A percentile compares a stretch with the other conserved stretches of the same genome.
phyloP scores from a whole-genome alignment of 2,113 vertebrate species.

The Silurus meridionalis region DNA sequence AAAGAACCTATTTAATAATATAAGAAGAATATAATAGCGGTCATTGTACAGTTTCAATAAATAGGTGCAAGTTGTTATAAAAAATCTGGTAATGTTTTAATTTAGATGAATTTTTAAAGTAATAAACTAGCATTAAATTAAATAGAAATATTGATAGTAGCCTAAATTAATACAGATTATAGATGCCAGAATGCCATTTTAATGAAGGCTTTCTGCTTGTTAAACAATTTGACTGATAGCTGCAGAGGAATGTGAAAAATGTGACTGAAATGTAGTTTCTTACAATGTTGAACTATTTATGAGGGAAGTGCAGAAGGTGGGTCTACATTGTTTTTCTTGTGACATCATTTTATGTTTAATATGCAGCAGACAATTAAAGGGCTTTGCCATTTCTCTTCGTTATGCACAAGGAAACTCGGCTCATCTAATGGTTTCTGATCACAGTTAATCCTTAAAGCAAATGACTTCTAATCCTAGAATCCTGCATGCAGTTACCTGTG shows the following conservation, averaged over 20 bases:
- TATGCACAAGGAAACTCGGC: slow-evolving; percentile 75
- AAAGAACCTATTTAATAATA: not conserved
- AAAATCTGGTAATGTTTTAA: not conserved
- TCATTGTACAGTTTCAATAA: not conserved
- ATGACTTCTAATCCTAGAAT: slow-evolving; percentile 96
- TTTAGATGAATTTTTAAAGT: not conserved
- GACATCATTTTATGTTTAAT: slow-evolving; percentile 29
- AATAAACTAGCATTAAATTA: not conserved
- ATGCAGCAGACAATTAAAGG: slow-evolving; percentile 82
- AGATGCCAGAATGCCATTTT: not conserved
- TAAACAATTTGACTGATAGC: not conserved
- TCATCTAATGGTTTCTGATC: slow-evolving; percentile 90
- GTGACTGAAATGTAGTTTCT: not conserved
- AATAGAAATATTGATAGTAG: not conserved
- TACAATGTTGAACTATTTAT: not conserved
- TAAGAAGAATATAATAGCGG: not conserved
- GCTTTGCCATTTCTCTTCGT: slow-evolving; percentile 65
- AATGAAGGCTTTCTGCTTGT: not conserved
- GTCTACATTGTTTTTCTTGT: not conserved
- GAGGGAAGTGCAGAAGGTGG: not conserved
- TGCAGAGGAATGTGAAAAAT: not conserved
- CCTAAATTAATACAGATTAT: not conserved
- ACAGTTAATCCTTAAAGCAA: slow-evolving; percentile 91
- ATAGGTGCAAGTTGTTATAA: not conserved
- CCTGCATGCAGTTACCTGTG: slow-evolving; percentile 88